Evolutionary conservation across 2,797 vertebrate species (phyloP).

Genomic region (Xerus rutilus): DNA sequence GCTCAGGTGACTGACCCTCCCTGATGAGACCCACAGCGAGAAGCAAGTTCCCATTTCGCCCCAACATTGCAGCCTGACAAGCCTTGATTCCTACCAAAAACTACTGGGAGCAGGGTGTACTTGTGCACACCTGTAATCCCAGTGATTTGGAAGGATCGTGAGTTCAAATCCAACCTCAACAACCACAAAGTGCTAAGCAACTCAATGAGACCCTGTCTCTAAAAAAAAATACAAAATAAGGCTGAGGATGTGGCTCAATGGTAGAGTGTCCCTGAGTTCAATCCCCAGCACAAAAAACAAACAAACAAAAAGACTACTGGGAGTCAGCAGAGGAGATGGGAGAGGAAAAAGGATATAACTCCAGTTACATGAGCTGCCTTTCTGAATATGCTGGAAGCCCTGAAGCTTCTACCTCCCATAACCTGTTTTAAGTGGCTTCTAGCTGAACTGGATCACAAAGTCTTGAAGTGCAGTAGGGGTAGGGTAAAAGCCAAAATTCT

Average conservation of each 20-base stretch:
- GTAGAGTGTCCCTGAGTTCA: too few species aligned
- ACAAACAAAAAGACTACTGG: too few species aligned
- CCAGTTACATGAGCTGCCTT: background rate
- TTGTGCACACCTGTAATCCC: too few species aligned
- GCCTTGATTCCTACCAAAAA: background rate
- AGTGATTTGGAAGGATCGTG: too few species aligned
- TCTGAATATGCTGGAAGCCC: background rate
- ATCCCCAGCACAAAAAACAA: too few species aligned
- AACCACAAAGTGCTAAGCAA: too few species aligned
- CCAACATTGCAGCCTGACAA: background rate
- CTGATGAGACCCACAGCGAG: background rate
- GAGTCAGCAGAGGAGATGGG: background rate
- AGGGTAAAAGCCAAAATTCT: background rate
- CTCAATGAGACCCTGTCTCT: too few species aligned
- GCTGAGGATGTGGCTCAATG: too few species aligned
- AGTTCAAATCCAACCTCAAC: too few species aligned
- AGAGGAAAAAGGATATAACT: too few species aligned
- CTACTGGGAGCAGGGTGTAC: background rate
- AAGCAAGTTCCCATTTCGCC: background rate
- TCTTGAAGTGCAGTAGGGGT: background rate
- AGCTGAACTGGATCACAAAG: background rate
- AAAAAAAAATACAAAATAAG: too few species aligned
- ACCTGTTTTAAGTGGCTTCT: background rate
- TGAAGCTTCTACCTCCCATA: background rate
- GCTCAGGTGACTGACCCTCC: background rate